A percentile compares a stretch with the other conserved stretches of the same genome.
These are phyloP conservation scores for Junonia oenone DNA, from an alignment of 2,888 invertebrate genomes.

Conservation along the genomic window DNA sequence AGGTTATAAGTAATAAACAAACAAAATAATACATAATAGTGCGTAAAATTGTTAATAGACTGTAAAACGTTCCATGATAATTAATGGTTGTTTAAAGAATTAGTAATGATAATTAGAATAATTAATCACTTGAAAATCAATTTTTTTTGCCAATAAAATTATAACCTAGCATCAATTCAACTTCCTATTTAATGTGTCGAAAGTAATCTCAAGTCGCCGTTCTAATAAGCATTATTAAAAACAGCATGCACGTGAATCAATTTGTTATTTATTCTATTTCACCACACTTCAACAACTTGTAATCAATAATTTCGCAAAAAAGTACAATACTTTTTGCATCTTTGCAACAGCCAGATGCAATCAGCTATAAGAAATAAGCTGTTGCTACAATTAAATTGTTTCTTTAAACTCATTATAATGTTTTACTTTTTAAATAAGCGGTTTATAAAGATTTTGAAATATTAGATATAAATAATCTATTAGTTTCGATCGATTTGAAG, in stretches of 20 bases:
- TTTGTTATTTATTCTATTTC: conserved; percentile 14
- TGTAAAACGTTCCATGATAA: background rate
- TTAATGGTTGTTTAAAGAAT: background rate
- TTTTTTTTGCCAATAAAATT: background rate
- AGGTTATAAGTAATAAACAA: too few species aligned
- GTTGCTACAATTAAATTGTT: conserved; percentile 8
- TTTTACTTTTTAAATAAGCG: background rate
- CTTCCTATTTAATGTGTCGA: background rate
- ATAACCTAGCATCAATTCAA: background rate
- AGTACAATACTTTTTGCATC: conserved; percentile 18
- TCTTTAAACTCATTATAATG: conserved; percentile 5
- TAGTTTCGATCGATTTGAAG: background rate
- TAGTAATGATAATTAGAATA: background rate
- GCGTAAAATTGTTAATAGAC: too few species aligned
- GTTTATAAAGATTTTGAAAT: background rate
- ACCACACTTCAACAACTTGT: conserved; percentile 12
- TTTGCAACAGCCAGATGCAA: conserved; percentile 15
- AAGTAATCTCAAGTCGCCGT: background rate
- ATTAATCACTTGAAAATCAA: background rate
- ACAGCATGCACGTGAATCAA: conserved; percentile 8
- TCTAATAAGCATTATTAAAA: background rate
- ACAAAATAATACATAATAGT: too few species aligned
- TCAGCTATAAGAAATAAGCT: conserved; percentile 13
- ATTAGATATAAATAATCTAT: background rate
- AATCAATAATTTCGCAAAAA: conserved; percentile 22